Evolutionary conservation across 2,888 invertebrate species (phyloP).

Genomic region (Drosophila neonasuta): DNA sequence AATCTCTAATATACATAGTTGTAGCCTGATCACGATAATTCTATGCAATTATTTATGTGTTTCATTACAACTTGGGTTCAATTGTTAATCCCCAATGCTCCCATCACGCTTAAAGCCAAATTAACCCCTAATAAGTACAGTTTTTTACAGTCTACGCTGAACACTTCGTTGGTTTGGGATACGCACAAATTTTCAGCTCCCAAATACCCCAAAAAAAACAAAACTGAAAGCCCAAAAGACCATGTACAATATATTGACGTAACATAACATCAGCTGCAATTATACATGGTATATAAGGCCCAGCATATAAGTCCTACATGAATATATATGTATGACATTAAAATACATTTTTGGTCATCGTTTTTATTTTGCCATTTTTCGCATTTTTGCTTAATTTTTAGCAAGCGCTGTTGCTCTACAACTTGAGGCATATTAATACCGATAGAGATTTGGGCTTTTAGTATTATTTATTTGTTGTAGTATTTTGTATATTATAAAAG

Average conservation of each 20-base stretch:
- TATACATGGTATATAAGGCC: neutral
- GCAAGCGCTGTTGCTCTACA: constrained; percentile 23
- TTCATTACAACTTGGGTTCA: constrained; percentile 16
- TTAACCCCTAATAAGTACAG: constrained; percentile 17
- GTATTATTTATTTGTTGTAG: no score
- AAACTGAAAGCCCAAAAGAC: neutral
- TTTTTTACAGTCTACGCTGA: constrained; percentile 8
- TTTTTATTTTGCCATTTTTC: constrained; percentile 15
- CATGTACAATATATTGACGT: neutral
- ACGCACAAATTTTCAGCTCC: constrained; percentile 15
- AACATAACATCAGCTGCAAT: constrained; percentile 8
- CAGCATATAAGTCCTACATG: neutral
- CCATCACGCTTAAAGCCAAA: neutral
- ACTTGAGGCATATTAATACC: constrained; percentile 12
- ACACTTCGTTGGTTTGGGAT: constrained; percentile 10
- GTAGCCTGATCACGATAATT: neutral
- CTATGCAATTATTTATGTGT: constrained; percentile 7
- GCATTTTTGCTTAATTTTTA: constrained; percentile 42
- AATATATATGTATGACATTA: constrained; percentile 37
- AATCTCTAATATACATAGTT: constrained; percentile 9
- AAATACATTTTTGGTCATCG: constrained; percentile 33
- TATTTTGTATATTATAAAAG: no score
- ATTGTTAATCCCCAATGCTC: neutral
- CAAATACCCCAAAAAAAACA: constrained; percentile 3
- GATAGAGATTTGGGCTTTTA: no score